These are phyloP conservation scores for Dynastes grantii DNA, from an alignment of 2,888 invertebrate genomes.

Conservation along the genomic window DNA sequence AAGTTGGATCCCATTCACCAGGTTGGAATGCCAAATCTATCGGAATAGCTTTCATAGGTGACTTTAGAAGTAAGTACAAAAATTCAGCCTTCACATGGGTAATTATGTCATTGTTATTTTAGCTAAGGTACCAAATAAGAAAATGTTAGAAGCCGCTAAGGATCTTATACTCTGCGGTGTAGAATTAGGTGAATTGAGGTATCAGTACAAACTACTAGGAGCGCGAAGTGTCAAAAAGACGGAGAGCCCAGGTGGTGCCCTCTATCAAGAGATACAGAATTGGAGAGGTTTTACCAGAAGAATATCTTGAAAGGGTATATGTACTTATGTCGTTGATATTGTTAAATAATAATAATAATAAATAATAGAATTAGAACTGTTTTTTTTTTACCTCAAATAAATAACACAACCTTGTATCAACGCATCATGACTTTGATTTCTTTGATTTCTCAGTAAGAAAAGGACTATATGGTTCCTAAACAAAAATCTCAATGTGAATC, in stretches of 20 bases:
- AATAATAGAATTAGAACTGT: no score
- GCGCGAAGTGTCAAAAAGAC: conserved; percentile 73
- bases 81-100: neutral
- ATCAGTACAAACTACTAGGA: conserved; percentile 72
- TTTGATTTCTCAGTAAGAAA: no score
- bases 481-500: no score
- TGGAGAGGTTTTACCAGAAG: conserved; percentile 66
- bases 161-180: conserved; percentile 72
- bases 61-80: conserved; percentile 69
- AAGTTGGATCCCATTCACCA: conserved; percentile 74
- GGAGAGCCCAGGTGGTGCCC: conserved; percentile 73
- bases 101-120: conserved; percentile 47
- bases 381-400: no score
- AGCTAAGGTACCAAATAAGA: conserved; percentile 69
- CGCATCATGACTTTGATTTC: no score
- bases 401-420: no score
- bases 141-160: conserved; percentile 70
- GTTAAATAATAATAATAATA: neutral
- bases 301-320: neutral
- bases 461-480: no score
- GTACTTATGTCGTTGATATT: no score
- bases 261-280: conserved; percentile 72
- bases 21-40: conserved; percentile 73
- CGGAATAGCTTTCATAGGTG: conserved; percentile 76
- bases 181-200: conserved; percentile 68